These are phyloP conservation scores for Telenomus remus DNA, from an alignment of 1,140 invertebrate genomes.

Conservation along the genomic window DNA sequence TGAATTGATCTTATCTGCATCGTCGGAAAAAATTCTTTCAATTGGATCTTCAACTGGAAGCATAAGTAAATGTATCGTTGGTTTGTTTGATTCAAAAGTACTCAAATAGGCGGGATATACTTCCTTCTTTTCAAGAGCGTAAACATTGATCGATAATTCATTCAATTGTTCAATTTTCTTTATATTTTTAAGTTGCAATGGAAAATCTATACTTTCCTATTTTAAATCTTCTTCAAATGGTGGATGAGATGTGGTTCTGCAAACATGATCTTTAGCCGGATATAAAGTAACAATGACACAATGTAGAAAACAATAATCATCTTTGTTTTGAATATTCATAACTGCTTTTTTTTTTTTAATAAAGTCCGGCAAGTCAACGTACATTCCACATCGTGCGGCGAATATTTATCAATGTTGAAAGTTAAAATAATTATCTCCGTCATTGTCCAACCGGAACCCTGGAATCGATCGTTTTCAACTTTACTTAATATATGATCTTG, in stretches of 20 bases:
- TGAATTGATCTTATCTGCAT: no score
- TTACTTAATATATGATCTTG: constrained; percentile 1
- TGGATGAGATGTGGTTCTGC: constrained; percentile 2
- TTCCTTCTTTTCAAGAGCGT: constrained; percentile 14
- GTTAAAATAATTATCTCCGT: constrained; percentile 40
- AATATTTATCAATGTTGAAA: constrained; percentile 47
- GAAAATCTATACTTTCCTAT: constrained; percentile 37
- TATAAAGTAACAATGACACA: constrained; percentile 14
- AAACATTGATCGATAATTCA: constrained; percentile 28
- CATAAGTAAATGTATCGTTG: background rate
- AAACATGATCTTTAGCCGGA: constrained; percentile 7
- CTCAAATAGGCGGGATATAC: constrained; percentile 35
- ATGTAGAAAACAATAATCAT: constrained; percentile 26
- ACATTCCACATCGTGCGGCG: constrained; percentile 26
- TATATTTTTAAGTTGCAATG: constrained; percentile 22
- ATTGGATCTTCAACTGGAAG: constrained; percentile 9
- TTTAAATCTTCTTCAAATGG: constrained; percentile 18
- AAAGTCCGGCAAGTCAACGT: constrained; percentile 14
- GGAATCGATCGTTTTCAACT: constrained; percentile 20
- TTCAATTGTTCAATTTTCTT: constrained; percentile 39
- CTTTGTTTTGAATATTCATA: constrained; percentile 30
- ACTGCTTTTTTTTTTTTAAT: constrained; percentile 50
- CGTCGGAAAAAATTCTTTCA: no score
- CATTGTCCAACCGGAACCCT: constrained; percentile 35
- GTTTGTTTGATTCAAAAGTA: constrained; percentile 8